These are phyloP conservation scores for Squalus acanthias DNA, from an alignment of 2,797 vertebrate species.

Conservation along the genomic window DNA sequence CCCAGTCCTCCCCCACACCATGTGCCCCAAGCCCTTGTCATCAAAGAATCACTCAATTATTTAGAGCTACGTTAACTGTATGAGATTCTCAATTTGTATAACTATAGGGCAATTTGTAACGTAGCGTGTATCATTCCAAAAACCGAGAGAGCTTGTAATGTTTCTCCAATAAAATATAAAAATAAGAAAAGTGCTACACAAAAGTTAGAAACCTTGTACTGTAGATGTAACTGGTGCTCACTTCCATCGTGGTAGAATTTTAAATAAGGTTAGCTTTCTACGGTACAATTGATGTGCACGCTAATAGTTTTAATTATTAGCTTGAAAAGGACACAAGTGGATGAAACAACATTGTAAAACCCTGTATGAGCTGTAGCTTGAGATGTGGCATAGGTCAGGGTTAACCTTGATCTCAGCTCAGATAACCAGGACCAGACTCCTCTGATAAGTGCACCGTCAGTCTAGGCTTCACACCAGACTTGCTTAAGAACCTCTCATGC, in stretches of 20 bases:
- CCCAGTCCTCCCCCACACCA: background rate
- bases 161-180: background rate
- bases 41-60: background rate
- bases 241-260: background rate
- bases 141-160: background rate
- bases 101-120: background rate
- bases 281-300: background rate
- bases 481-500: background rate
- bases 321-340: background rate
- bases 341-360: constrained; percentile 11
- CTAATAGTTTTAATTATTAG: background rate
- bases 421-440: constrained; percentile 16
- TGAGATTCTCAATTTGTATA: background rate
- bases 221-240: no score
- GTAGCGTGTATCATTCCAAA: background rate
- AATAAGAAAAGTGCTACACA: background rate
- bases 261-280: background rate
- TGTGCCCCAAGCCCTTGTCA: background rate
- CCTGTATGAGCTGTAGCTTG: background rate
- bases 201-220: no score
- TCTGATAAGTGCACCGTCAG: background rate
- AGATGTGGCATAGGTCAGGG: background rate
- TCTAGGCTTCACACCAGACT: background rate
- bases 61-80: background rate
- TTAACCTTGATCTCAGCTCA: constrained; percentile 2